phyloP scores from a whole-genome alignment of 2,888 invertebrate genomes.

The Nasonia oneida region DNA sequence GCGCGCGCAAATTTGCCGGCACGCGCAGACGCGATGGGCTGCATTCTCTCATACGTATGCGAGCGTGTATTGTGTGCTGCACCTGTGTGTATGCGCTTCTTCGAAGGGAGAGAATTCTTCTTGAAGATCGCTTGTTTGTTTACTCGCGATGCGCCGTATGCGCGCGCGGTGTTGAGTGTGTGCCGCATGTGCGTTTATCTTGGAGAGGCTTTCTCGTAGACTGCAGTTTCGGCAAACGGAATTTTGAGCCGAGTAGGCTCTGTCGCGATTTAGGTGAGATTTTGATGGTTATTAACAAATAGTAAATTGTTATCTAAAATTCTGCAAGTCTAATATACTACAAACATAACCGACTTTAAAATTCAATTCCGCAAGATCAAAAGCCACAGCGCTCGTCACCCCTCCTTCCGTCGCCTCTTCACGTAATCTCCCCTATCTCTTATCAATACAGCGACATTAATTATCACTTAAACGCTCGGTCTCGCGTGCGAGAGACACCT shows the following conservation, averaged over 20 bases:
- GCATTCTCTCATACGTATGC: neutral
- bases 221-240: no score
- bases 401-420: neutral
- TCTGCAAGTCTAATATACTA: neutral
- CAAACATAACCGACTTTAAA: neutral
- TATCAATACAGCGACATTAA: slow-evolving; percentile 75
- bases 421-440: slow-evolving; percentile 70
- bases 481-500: slow-evolving; percentile 65
- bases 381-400: neutral
- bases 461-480: slow-evolving; percentile 68
- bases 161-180: neutral
- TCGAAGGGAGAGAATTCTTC: neutral
- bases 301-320: no score
- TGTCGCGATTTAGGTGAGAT: no score
- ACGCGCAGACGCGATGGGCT: slow-evolving; percentile 65
- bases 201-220: neutral
- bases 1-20: slow-evolving; percentile 49
- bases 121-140: neutral
- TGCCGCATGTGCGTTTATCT: neutral
- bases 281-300: no score
- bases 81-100: neutral
- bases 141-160: neutral
- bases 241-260: no score
- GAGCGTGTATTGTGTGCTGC: neutral
- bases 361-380: neutral